phyloP scores from a whole-genome alignment of 1,140 invertebrate species.

The Drosophila hydei region DNA sequence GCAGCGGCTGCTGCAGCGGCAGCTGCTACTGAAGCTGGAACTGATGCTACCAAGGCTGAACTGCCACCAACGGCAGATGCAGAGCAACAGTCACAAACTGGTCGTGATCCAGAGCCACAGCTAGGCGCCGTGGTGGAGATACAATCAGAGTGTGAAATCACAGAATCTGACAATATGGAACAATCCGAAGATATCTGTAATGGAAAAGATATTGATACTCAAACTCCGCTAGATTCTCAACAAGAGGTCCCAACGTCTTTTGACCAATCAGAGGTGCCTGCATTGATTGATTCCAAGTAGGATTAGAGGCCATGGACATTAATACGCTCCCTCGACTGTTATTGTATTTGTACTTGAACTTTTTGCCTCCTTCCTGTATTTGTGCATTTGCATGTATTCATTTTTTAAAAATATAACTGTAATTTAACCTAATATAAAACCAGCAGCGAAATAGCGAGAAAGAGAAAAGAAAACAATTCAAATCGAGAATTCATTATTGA shows the following conservation, averaged over 20 bases:
- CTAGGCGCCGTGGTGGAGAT: background rate
- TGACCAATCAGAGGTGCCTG: conserved; percentile 53
- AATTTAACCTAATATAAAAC: conserved; percentile 27
- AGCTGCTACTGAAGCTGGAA: conserved; percentile 1
- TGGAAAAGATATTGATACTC: background rate
- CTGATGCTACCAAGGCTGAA: conserved; percentile 4
- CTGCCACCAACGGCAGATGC: conserved; percentile 7
- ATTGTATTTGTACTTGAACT: conserved; percentile 17
- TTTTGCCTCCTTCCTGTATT: conserved; percentile 7
- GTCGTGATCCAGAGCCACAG: background rate
- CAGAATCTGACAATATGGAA: background rate
- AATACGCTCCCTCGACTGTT: conserved; percentile 10
- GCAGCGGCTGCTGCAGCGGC: conserved; percentile 44
- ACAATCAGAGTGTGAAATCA: background rate
- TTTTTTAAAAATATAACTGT: conserved; percentile 28
- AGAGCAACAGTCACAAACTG: background rate
- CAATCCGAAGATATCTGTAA: background rate
- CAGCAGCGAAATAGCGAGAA: conserved; percentile 2
- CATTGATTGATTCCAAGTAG: conserved; percentile 46
- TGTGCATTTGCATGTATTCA: conserved; percentile 60
- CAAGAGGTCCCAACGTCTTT: background rate
- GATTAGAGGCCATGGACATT: conserved; percentile 28
- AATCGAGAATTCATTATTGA: conserved; percentile 38
- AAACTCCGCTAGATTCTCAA: conserved; percentile 19
- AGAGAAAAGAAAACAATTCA: conserved; percentile 32